These are phyloP conservation scores for Hemithea aestivaria DNA, from an alignment of 2,888 invertebrate species.

Conservation along the genomic window DNA sequence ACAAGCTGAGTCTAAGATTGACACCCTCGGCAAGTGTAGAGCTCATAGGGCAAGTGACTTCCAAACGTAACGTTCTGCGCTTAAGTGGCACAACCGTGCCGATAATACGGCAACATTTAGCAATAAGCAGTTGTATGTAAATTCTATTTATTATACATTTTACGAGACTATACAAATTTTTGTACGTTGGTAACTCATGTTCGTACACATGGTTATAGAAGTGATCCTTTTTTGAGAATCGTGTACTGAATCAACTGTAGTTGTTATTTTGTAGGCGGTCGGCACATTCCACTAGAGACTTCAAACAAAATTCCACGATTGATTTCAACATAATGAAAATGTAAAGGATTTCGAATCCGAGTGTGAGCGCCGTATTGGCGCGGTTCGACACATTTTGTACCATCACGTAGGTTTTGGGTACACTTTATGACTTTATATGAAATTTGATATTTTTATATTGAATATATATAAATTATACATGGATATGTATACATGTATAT, in stretches of 20 bases:
- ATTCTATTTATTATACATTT: slow-evolving; percentile 78
- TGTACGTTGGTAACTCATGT: slow-evolving; percentile 73
- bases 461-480: slow-evolving; percentile 80
- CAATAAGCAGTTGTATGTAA: slow-evolving; percentile 77
- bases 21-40: slow-evolving; percentile 27
- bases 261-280: slow-evolving; percentile 75
- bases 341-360: slow-evolving; percentile 72
- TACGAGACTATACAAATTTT: slow-evolving; percentile 78
- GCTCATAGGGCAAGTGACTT: slow-evolving; percentile 32
- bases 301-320: slow-evolving; percentile 72
- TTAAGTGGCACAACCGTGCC: slow-evolving; percentile 36
- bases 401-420: slow-evolving; percentile 80
- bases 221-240: slow-evolving; percentile 78
- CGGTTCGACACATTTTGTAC: slow-evolving; percentile 68
- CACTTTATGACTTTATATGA: slow-evolving; percentile 80
- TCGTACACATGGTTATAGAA: slow-evolving; percentile 64
- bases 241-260: slow-evolving; percentile 74
- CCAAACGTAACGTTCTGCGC: slow-evolving; percentile 36
- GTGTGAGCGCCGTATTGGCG: slow-evolving; percentile 71
- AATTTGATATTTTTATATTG: slow-evolving; percentile 79
- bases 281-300: slow-evolving; percentile 78
- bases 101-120: slow-evolving; percentile 64
- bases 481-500: slow-evolving; percentile 79
- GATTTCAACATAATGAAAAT: slow-evolving; percentile 72
- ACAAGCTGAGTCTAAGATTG: slow-evolving; percentile 13